A percentile compares a stretch with the other conserved stretches of the same genome.
Conservation (phyloP, 2,888 invertebrate genomes). For the Gnatocerus cornutus region DNA sequence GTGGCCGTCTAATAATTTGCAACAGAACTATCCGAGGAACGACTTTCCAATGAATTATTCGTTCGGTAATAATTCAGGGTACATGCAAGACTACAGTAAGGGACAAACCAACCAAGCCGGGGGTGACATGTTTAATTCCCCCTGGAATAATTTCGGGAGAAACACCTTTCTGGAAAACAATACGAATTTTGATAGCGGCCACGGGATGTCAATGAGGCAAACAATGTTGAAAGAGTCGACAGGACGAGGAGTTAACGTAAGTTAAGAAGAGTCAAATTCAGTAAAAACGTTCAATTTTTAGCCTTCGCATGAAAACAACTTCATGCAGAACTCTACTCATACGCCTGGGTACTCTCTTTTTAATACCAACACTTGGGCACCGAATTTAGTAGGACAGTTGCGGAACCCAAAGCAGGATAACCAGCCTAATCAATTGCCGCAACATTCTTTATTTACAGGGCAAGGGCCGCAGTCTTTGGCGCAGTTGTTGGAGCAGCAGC, state of each 20-base stretch:
- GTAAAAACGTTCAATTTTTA: conserved; percentile 10
- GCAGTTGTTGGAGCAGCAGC: conserved; percentile 86
- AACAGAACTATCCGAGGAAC: conserved; percentile 25
- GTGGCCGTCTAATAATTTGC: conserved; percentile 38
- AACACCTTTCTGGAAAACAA: conserved; percentile 35
- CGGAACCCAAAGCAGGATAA: conserved; percentile 56
- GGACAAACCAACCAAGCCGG: conserved; percentile 44
- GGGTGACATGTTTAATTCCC: conserved; percentile 60
- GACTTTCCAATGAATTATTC: conserved; percentile 36
- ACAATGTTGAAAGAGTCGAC: conserved; percentile 68
- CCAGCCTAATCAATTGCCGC: conserved; percentile 55
- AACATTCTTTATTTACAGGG: conserved; percentile 80
- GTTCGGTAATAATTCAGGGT: conserved; percentile 29
- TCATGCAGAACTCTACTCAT: conserved; percentile 46
- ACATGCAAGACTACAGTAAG: conserved; percentile 39
- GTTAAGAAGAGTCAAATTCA: not conserved
- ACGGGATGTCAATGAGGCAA: conserved; percentile 66
- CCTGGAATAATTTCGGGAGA: conserved; percentile 57
- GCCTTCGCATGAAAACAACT: conserved; percentile 42
- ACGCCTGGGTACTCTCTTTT: conserved; percentile 68
- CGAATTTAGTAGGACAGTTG: conserved; percentile 65
- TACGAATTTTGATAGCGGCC: conserved; percentile 43
- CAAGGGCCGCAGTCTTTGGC: conserved; percentile 87
- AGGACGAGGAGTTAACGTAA: conserved; percentile 9
- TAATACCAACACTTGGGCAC: conserved; percentile 69